phyloP scores from a whole-genome alignment of 2,888 invertebrate species.

The Erebia palarica region DNA sequence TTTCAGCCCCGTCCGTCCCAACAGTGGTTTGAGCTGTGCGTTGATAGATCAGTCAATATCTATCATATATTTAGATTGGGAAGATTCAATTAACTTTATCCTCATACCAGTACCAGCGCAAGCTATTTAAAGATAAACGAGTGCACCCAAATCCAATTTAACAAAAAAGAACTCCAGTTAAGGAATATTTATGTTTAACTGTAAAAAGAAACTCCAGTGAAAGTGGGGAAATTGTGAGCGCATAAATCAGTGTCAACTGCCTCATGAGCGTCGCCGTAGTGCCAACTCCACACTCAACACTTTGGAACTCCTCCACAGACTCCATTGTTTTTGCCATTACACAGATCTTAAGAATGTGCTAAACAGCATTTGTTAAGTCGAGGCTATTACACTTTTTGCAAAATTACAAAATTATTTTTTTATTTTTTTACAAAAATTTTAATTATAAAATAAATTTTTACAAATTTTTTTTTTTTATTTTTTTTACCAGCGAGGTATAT shows the following conservation, averaged over 20 bases:
- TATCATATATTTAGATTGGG: neutral
- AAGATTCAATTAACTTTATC: neutral
- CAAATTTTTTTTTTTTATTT: too few relatives aligned
- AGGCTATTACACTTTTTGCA: too few relatives aligned
- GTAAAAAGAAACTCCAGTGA: constrained; percentile 3
- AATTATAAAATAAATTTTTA: too few relatives aligned
- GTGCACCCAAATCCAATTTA: constrained; percentile 12
- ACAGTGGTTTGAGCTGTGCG: too few relatives aligned
- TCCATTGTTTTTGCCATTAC: neutral
- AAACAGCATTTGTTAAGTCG: too few relatives aligned
- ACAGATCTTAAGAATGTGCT: too few relatives aligned
- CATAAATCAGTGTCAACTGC: constrained; percentile 38
- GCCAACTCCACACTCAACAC: constrained; percentile 26
- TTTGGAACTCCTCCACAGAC: neutral
- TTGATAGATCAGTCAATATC: too few relatives aligned
- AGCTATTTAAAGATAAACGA: constrained; percentile 11
- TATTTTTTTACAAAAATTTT: too few relatives aligned
- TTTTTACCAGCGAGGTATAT: too few relatives aligned
- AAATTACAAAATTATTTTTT: too few relatives aligned
- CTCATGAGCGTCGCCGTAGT: constrained; percentile 35
- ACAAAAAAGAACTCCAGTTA: constrained; percentile 16
- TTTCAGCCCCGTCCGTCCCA: too few relatives aligned
- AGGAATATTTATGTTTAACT: constrained; percentile 13
- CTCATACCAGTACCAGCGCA: neutral
- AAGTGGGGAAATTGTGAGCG: constrained; percentile 15